A percentile compares a stretch with the other conserved stretches of the same genome.
Conservation (phyloP, 2,113 vertebrate species). For the Callaeas wilsoni region DNA sequence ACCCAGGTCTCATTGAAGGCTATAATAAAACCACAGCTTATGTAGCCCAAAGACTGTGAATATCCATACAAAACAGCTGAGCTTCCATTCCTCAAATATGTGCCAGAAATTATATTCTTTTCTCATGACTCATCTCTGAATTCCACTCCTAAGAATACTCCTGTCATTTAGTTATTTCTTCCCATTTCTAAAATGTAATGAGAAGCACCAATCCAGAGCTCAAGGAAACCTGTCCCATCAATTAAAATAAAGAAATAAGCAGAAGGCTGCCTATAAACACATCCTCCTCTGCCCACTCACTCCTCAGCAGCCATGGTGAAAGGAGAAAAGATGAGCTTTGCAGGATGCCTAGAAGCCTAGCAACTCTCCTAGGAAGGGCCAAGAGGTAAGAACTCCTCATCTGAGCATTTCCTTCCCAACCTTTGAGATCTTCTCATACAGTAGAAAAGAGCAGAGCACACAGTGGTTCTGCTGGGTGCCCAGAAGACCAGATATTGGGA, state of each 20-base stretch:
- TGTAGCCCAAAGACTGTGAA: neutral
- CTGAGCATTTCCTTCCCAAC: neutral
- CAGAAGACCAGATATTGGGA: neutral
- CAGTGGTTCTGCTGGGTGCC: neutral
- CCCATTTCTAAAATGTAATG: constrained; percentile 23
- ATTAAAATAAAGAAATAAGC: constrained; percentile 41
- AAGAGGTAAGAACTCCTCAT: neutral
- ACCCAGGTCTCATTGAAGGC: neutral
- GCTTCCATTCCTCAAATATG: neutral
- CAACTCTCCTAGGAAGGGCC: neutral
- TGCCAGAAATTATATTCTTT: constrained; percentile 32
- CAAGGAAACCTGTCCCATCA: constrained; percentile 23
- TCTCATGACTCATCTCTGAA: constrained; percentile 24
- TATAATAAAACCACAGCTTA: constrained; percentile 1
- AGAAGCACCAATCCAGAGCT: constrained; percentile 1
- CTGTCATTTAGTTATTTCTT: constrained; percentile 37
- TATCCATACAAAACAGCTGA: neutral
- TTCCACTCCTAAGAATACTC: constrained; percentile 27
- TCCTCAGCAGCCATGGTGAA: neutral
- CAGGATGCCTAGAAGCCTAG: constrained; percentile 8
- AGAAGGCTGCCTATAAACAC: constrained; percentile 36
- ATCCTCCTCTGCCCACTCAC: constrained; percentile 24
- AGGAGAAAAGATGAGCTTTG: neutral
- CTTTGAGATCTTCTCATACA: neutral
- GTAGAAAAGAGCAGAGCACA: neutral